These are phyloP conservation scores for Parelbella ahira DNA, from an alignment of 2,888 invertebrate genomes.

Conservation along the genomic window DNA sequence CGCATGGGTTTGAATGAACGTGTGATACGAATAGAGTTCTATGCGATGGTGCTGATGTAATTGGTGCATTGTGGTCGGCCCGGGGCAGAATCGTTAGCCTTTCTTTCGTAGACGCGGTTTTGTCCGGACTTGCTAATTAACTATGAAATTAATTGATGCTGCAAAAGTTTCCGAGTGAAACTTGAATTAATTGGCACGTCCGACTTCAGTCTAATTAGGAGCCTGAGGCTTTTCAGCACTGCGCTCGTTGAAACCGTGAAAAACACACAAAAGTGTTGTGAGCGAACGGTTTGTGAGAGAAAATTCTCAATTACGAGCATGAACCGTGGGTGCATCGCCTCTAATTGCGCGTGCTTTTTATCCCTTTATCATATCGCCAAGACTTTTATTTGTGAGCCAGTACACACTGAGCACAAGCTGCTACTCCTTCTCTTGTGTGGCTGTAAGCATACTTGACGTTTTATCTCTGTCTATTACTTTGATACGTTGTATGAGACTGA, in stretches of 20 bases:
- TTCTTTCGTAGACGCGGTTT: conserved; percentile 73
- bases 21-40: conserved; percentile 46
- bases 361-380: conserved; percentile 17
- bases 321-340: conserved; percentile 34
- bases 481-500: no score
- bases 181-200: conserved; percentile 81
- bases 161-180: conserved; percentile 80
- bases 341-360: conserved; percentile 33
- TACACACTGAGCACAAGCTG: background rate
- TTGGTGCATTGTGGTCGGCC: conserved; percentile 70
- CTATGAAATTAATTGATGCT: conserved; percentile 81
- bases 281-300: conserved; percentile 48
- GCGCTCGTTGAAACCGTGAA: conserved; percentile 73
- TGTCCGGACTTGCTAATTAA: conserved; percentile 77
- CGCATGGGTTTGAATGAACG: conserved; percentile 44
- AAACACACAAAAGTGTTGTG: conserved; percentile 77
- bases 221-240: conserved; percentile 77
- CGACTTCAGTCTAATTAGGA: conserved; percentile 80
- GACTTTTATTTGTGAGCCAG: conserved; percentile 11
- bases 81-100: conserved; percentile 74
- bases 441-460: no score
- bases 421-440: conserved; percentile 1
- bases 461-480: no score
- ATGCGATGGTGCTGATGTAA: conserved; percentile 66
- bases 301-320: conserved; percentile 44